Evolutionary conservation across 2,797 vertebrate species (phyloP).

Genomic region (Poecilia gillii): DNA sequence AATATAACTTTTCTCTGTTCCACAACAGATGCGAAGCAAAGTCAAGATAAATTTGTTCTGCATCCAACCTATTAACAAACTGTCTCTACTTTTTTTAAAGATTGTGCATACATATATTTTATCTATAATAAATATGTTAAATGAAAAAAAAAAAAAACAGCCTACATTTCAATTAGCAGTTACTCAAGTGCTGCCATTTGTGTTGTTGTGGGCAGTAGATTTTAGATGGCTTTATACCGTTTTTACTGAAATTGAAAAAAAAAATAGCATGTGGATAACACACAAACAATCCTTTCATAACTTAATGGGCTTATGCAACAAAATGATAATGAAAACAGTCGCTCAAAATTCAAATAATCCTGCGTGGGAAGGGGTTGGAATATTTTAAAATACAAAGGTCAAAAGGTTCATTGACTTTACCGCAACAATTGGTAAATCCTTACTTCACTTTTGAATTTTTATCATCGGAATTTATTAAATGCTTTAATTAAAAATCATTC

Average conservation of each 20-base stretch:
- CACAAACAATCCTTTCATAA: slow-evolving; percentile 24
- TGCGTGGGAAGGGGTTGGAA: slow-evolving; percentile 20
- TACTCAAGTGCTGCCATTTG: slow-evolving; percentile 15
- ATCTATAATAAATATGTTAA: slow-evolving; percentile 8
- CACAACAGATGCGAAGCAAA: slow-evolving; percentile 34
- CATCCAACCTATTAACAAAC: slow-evolving; percentile 40
- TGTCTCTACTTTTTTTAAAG: slow-evolving; percentile 7
- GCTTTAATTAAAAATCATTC: slow-evolving; percentile 20
- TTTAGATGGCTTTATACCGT: slow-evolving; percentile 20
- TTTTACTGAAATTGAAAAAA: slow-evolving; percentile 20
- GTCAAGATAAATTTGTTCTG: slow-evolving; percentile 33
- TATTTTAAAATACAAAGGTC: slow-evolving; percentile 27
- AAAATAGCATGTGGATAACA: background rate
- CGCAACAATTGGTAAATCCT: slow-evolving; percentile 10
- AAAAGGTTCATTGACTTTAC: slow-evolving; percentile 32
- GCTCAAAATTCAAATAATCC: slow-evolving; percentile 29
- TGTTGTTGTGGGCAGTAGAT: slow-evolving; percentile 20
- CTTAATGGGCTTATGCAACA: slow-evolving; percentile 61
- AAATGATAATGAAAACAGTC: slow-evolving; percentile 25
- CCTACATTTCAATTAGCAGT: slow-evolving; percentile 46
- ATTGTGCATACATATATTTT: background rate
- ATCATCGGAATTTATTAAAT: slow-evolving; percentile 24
- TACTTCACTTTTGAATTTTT: slow-evolving; percentile 13
- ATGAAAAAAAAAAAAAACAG: background rate
- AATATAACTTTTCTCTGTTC: slow-evolving; percentile 39